Percentiles rank a stretch among this genome's conserved stretches.
Evolutionary conservation across 2,113 vertebrate genomes (phyloP).

Genomic region (Cynopterus brachyotis): DNA sequence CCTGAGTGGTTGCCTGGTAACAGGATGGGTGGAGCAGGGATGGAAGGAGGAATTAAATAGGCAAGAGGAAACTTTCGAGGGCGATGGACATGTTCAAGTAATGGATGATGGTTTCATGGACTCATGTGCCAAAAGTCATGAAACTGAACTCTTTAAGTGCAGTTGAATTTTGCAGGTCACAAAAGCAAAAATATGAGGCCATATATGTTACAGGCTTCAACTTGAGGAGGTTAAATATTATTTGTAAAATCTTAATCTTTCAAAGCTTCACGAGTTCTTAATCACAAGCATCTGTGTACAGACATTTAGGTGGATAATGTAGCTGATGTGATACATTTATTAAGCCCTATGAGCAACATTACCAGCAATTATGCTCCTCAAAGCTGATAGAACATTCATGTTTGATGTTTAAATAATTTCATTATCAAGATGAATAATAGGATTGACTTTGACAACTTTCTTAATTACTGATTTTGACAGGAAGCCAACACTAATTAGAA

Average conservation of each 20-base stretch:
- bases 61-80: background rate
- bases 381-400: conserved; percentile 77
- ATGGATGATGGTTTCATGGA: background rate
- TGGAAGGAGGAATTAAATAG: background rate
- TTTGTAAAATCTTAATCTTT: background rate
- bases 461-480: conserved; percentile 80
- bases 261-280: conserved; percentile 2
- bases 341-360: conserved; percentile 65
- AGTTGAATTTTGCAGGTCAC: background rate
- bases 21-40: fast-evolving
- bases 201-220: background rate
- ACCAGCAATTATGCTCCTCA: conserved; percentile 65
- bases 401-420: conserved; percentile 84
- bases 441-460: conserved; percentile 83
- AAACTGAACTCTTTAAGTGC: background rate
- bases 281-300: conserved; percentile 53
- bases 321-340: conserved; percentile 71
- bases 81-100: background rate
- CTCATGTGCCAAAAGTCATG: background rate
- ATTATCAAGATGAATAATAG: conserved; percentile 83
- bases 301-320: conserved; percentile 64
- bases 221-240: background rate
- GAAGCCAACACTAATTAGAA: conserved; percentile 80
- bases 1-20: background rate
- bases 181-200: background rate